Evolutionary conservation across 2,113 vertebrate species (phyloP).

Genomic region (Opisthocomus hoazin): DNA sequence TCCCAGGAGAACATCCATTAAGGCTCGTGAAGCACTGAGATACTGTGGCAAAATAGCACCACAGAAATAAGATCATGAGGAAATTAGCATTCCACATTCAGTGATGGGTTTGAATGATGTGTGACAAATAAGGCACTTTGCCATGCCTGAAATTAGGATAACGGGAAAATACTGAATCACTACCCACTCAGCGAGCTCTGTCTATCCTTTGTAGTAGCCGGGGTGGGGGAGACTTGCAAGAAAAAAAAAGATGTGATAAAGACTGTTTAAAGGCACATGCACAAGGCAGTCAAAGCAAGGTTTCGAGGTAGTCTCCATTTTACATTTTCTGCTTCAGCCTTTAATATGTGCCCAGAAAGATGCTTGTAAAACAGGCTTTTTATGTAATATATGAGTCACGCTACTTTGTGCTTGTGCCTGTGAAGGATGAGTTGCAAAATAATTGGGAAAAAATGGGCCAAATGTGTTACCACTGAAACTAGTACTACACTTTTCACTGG

Average conservation of each 20-base stretch:
- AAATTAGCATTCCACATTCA: not conserved
- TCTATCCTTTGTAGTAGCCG: not conserved
- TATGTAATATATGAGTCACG: not conserved
- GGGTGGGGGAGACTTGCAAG: not conserved
- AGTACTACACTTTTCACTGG: not conserved
- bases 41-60: not conserved
- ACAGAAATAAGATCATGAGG: not conserved
- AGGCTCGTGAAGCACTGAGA: not conserved
- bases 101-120: not conserved
- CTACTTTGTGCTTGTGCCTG: not conserved
- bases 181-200: not conserved
- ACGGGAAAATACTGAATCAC: not conserved
- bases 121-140: slow-evolving; percentile 5
- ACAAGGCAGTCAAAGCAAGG: not conserved
- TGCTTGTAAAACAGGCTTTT: not conserved
- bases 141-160: not conserved
- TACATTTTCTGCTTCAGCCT: not conserved
- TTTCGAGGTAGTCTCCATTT: not conserved
- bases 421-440: not conserved
- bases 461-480: not conserved
- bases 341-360: not conserved
- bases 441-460: not conserved
- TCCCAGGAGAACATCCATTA: not conserved
- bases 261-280: not conserved
- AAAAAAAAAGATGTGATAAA: not conserved